Evolutionary conservation across 1,140 invertebrate species (phyloP), one percentile per base, ranked within the genome.

Genomic region (Kradibia gibbosae): DNA sequence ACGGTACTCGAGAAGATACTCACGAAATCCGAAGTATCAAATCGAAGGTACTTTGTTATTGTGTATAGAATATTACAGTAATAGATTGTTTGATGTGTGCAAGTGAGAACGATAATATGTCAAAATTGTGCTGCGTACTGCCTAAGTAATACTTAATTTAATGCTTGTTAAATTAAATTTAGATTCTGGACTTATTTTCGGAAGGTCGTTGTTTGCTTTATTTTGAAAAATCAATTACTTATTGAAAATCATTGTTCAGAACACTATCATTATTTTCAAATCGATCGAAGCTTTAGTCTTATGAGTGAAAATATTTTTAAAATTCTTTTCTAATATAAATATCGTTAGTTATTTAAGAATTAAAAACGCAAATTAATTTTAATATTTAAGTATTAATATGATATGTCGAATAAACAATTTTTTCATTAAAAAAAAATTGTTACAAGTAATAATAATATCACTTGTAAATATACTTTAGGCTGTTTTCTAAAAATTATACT

Each of bases 61-160:
- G 22, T 81, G 73, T 71, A 75, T 77, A 81, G 65, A 81, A 28
- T 75, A 75, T 75, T 74, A 55, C 15, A 28, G 45, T 34, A 57
- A 77, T 81, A 53, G 34, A 67, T 75, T 75, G 60, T 81, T 81
- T 67, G 45, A 55, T 81, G 36, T n/a, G 55, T 65, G 57, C 60
- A 48, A 62, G 20, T 2, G 36, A 28, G 13, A 45, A 13, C 48
- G 22, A 74, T 15, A 74, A 25, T 62, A 65, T 15, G n/a, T 73
- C 25, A 53, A 75, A 62, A 75, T 76, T 60, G 48, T 76, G n/a
- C 65, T 77, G 50, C 73, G 45, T 76, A 81, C 73, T 76, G 62
- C 60, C 62, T 76, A 71, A 76, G 25, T 81, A 71, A 81, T 75
- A n/a, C 57, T 81, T 81, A 39, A 45, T 81, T 76, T 75, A 25